A percentile compares a stretch with the other conserved stretches of the same genome.
phyloP scores from a whole-genome alignment of 1,140 invertebrate species.

The Helicoverpa zea region DNA sequence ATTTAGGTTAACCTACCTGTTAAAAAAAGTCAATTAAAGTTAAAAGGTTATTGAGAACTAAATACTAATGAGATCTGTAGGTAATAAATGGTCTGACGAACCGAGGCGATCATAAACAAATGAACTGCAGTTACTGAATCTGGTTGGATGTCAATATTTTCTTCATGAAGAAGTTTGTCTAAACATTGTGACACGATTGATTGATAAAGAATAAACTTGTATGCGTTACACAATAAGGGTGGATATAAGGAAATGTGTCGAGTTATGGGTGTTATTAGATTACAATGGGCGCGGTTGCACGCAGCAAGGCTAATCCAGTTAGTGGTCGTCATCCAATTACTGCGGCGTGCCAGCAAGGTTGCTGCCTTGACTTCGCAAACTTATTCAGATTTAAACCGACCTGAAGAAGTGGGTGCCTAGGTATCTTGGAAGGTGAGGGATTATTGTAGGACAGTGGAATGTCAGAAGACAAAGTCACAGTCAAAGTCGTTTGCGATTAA shows the following conservation, averaged over 20 bases:
- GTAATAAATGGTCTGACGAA: too few species aligned
- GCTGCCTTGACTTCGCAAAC: constrained; percentile 53
- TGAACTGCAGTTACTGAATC: too few species aligned
- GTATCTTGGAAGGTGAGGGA: background rate
- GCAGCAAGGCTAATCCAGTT: constrained; percentile 55
- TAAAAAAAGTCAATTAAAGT: too few species aligned
- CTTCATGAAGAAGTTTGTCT: background rate
- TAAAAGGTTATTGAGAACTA: too few species aligned
- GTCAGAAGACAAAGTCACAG: background rate
- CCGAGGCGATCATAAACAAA: too few species aligned
- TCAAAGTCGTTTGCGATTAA: too few species aligned
- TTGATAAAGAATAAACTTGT: background rate
- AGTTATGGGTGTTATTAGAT: constrained; percentile 54
- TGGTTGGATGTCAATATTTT: too few species aligned
- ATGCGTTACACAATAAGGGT: background rate
- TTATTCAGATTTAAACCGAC: constrained; percentile 35
- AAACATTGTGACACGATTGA: background rate
- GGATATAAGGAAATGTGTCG: constrained; percentile 32
- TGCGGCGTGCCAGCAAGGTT: constrained; percentile 47
- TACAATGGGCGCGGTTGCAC: constrained; percentile 49
- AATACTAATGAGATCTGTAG: too few species aligned
- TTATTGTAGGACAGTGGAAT: background rate
- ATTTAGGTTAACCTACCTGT: too few species aligned
- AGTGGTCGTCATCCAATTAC: constrained; percentile 59
- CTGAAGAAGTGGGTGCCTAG: background rate